A percentile compares a stretch with the other conserved stretches of the same genome.
These are phyloP conservation scores for Eremobia ochroleuca DNA, from an alignment of 2,888 invertebrate species.

Conservation along the genomic window DNA sequence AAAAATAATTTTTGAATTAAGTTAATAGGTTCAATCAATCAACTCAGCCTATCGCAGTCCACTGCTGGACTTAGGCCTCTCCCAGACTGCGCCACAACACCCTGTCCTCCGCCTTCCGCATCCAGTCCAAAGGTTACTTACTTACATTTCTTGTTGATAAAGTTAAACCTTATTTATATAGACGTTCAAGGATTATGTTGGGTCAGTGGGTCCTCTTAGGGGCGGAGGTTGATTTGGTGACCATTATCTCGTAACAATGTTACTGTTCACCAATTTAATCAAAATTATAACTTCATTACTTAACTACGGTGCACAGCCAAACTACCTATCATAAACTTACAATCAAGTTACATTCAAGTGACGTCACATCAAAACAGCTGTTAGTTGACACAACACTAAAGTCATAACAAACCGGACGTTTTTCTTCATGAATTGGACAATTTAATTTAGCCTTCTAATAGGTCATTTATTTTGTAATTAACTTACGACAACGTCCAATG, in stretches of 20 bases:
- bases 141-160: background rate
- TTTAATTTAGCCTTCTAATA: constrained; percentile 41
- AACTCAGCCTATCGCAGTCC: too few species aligned
- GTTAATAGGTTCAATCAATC: too few species aligned
- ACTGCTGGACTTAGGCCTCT: too few species aligned
- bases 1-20: background rate
- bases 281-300: constrained; percentile 4
- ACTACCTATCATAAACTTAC: constrained; percentile 30
- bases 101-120: too few species aligned
- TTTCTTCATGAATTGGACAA: constrained; percentile 4
- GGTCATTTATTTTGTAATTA: constrained; percentile 62
- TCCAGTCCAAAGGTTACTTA: background rate
- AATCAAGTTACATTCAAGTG: constrained; percentile 43
- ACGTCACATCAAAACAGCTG: constrained; percentile 69
- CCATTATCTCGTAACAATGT: background rate
- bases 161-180: background rate
- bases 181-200: background rate
- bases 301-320: constrained; percentile 19
- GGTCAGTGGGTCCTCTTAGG: too few species aligned
- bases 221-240: too few species aligned
- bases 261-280: background rate
- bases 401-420: constrained; percentile 28
- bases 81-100: too few species aligned
- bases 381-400: constrained; percentile 49
- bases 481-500: constrained; percentile 86